These are phyloP conservation scores for roundworm (Caenorhabditis elegans) DNA, from an alignment of 1,140 invertebrate genomes.

Conservation along the genomic window WBcel235 BX284605.5:16091501-16092000, in stretches of 20 bases:
- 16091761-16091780: not conserved
- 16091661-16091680: not conserved
- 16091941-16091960: not conserved
- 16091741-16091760: not conserved
- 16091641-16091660: too few species aligned
- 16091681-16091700: not conserved
- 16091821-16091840: not conserved
- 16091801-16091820: not conserved
- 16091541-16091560: not conserved
- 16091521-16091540: not conserved
- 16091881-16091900: not conserved
- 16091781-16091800: not conserved
- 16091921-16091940: not conserved
- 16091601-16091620: not conserved
- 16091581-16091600: not conserved
- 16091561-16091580: not conserved
- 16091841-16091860: not conserved
- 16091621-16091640: not conserved
- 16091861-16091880: not conserved
- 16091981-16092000: not conserved
- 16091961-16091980: not conserved
- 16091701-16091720: not conserved
- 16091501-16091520: not conserved
- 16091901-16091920: not conserved
- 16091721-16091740: not conserved